These are phyloP conservation scores for Euschistus heros DNA, from an alignment of 1,140 invertebrate species.

Conservation along the genomic window DNA sequence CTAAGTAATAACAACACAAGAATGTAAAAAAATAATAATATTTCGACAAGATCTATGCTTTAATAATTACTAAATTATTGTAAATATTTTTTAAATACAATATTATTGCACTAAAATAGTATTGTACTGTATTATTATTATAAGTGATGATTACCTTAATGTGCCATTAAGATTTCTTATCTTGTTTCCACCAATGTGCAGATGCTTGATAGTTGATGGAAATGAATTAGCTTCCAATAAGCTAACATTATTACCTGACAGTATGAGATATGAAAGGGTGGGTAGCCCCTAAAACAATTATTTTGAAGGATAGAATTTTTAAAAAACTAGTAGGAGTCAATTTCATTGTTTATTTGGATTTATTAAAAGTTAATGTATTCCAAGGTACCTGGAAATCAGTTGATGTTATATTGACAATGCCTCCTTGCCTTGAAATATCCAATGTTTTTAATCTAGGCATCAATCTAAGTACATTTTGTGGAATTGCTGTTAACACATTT, in stretches of 20 bases:
- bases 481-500: slow-evolving; percentile 56
- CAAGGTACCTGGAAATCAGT: slow-evolving; percentile 48
- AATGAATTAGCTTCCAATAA: slow-evolving; percentile 53
- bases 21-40: too few relatives aligned
- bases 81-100: too few relatives aligned
- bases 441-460: slow-evolving; percentile 58
- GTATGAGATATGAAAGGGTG: slow-evolving; percentile 51
- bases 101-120: too few relatives aligned
- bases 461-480: slow-evolving; percentile 53
- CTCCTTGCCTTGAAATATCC: slow-evolving; percentile 58
- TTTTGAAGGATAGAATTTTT: not conserved
- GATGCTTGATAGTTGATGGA: slow-evolving; percentile 48
- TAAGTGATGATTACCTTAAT: slow-evolving; percentile 40
- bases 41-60: too few relatives aligned
- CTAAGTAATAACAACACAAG: too few relatives aligned
- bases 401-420: slow-evolving; percentile 48
- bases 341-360: too few relatives aligned
- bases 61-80: too few relatives aligned
- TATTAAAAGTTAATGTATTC: too few relatives aligned
- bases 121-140: too few relatives aligned
- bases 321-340: not conserved
- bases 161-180: slow-evolving; percentile 60
- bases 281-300: slow-evolving; percentile 47
- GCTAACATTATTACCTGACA: slow-evolving; percentile 58
- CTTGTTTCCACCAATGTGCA: slow-evolving; percentile 61